Evolutionary conservation across 2,888 invertebrate genomes (phyloP).

Genomic region (Tryphoninae sp.): DNA sequence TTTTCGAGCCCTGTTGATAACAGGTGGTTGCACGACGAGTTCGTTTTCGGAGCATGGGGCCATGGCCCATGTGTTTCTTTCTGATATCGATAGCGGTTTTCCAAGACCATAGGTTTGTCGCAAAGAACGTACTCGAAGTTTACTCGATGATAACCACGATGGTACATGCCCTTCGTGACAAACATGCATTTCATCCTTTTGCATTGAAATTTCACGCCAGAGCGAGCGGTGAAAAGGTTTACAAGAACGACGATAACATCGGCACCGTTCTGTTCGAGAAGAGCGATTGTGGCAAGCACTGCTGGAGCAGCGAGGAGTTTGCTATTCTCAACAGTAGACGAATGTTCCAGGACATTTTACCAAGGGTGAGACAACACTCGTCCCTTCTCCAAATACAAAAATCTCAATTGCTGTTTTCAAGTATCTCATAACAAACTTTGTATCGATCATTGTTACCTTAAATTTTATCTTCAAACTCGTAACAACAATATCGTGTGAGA

Average conservation of each 20-base stretch:
- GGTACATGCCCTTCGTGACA: not conserved
- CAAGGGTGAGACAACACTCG: slow-evolving; percentile 68
- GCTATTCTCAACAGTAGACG: slow-evolving; percentile 73
- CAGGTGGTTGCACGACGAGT: slow-evolving; percentile 35
- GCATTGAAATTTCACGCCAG: slow-evolving; percentile 50
- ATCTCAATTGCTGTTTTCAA: not conserved
- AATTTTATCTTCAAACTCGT: not conserved
- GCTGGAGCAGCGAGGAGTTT: slow-evolving; percentile 77
- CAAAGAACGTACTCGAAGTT: slow-evolving; percentile 52
- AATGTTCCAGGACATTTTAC: slow-evolving; percentile 77
- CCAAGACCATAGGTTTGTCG: slow-evolving; percentile 52
- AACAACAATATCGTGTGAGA: too few species aligned
- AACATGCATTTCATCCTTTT: not conserved
- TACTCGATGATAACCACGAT: not conserved
- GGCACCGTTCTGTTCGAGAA: slow-evolving; percentile 77
- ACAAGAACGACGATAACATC: slow-evolving; percentile 68
- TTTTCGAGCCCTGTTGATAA: slow-evolving; percentile 19
- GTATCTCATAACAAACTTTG: slow-evolving; percentile 13
- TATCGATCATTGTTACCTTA: slow-evolving; percentile 11
- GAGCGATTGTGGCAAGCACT: slow-evolving; percentile 71
- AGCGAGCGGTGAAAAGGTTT: slow-evolving; percentile 62
- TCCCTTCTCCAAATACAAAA: not conserved
- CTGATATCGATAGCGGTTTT: slow-evolving; percentile 63
- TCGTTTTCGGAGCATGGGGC: slow-evolving; percentile 68
- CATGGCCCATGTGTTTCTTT: slow-evolving; percentile 67